Conservation (phyloP, 2,888 invertebrate genomes). For the Calameuta filiformis region DNA sequence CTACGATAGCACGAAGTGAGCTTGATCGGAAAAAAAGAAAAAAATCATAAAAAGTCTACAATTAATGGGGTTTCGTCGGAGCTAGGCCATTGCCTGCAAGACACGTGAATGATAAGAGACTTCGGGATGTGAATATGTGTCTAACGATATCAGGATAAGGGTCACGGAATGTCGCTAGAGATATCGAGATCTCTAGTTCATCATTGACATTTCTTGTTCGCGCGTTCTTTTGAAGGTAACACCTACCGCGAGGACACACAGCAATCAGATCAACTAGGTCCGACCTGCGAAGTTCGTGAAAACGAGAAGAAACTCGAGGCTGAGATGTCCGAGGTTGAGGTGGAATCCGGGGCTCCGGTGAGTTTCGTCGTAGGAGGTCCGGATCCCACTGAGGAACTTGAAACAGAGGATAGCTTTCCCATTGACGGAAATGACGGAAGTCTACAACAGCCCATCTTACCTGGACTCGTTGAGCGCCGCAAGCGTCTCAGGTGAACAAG, state of each 20-base stretch:
- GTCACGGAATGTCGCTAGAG: not conserved
- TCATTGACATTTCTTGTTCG: conserved; percentile 17
- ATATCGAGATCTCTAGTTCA: not conserved
- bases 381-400: conserved; percentile 51
- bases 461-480: conserved; percentile 65
- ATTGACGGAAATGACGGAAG: conserved; percentile 40
- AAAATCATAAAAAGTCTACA: not conserved
- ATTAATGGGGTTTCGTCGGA: not conserved
- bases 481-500: conserved; percentile 66
- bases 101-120: not conserved
- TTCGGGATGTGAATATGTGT: not conserved
- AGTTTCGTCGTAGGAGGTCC: conserved; percentile 62
- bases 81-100: not conserved
- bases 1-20: not conserved
- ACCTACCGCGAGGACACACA: conserved; percentile 34
- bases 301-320: conserved; percentile 1
- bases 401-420: conserved; percentile 60
- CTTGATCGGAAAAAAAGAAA: too few relatives aligned
- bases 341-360: conserved; percentile 55
- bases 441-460: conserved; percentile 42
- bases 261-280: conserved; percentile 6
- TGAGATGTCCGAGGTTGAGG: conserved; percentile 25
- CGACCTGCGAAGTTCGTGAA: not conserved
- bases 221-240: conserved; percentile 60
- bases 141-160: not conserved